phyloP scores from a whole-genome alignment of 2,113 vertebrate species.

The Microcebus tavaratra region DNA sequence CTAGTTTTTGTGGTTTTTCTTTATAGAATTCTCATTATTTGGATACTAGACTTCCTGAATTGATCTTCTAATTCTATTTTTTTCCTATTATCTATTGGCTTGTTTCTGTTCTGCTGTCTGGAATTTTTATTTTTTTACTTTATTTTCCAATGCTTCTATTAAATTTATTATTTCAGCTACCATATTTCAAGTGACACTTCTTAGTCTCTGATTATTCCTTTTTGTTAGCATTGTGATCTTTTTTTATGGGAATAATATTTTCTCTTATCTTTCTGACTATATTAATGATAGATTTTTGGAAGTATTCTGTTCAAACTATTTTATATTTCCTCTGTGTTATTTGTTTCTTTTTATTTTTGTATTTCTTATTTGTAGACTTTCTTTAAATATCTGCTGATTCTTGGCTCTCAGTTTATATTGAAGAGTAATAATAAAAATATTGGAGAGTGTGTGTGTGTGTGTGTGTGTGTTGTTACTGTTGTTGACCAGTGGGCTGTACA shows the following conservation, averaged over 20 bases:
- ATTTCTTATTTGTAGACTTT: background rate
- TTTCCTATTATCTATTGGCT: background rate
- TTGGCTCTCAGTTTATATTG: background rate
- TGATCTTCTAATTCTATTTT: background rate
- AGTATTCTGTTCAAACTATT: background rate
- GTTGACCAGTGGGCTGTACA: background rate
- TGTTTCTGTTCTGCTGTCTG: background rate
- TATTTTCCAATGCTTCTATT: background rate
- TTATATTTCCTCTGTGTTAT: background rate
- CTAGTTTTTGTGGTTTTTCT: background rate
- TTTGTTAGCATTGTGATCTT: background rate
- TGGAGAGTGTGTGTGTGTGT: background rate
- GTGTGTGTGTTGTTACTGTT: background rate
- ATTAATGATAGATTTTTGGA: background rate
- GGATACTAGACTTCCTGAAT: background rate
- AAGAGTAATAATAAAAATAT: background rate
- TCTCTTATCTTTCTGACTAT: constrained; percentile 2
- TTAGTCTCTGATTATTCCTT: background rate
- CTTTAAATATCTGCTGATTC: background rate
- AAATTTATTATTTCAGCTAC: background rate
- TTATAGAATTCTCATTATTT: background rate
- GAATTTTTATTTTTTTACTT: background rate
- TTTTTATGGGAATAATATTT: background rate
- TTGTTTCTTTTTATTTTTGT: background rate
- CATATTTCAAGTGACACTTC: background rate